Evolutionary conservation across 2,888 invertebrate genomes (phyloP).

Genomic region (Nymphalis c-album): DNA sequence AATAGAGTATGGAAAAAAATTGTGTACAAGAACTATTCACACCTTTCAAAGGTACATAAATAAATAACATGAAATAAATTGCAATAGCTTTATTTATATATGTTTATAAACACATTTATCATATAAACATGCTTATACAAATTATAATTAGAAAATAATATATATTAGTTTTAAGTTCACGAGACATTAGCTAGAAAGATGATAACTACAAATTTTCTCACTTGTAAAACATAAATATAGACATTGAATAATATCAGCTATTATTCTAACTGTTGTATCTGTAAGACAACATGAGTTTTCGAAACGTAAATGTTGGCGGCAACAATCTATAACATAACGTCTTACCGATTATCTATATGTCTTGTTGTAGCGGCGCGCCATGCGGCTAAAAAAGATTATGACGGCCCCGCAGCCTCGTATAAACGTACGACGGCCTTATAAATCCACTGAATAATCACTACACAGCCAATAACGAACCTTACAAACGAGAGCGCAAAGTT

Average conservation of each 20-base stretch:
- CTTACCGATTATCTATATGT: conserved; percentile 64
- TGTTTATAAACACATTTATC: neutral
- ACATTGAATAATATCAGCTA: conserved; percentile 15
- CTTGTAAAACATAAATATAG: conserved; percentile 16
- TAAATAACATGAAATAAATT: neutral
- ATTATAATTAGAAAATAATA: neutral
- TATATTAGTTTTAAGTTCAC: neutral
- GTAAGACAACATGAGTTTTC: conserved; percentile 40
- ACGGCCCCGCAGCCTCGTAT: conserved; percentile 66
- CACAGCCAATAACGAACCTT: conserved; percentile 54
- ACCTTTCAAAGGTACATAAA: neutral
- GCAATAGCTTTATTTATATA: neutral
- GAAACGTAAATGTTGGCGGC: conserved; percentile 50
- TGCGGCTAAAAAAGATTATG: conserved; percentile 80
- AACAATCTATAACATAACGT: conserved; percentile 62
- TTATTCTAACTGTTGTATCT: conserved; percentile 25
- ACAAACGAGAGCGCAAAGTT: conserved; percentile 49
- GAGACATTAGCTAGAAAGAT: neutral
- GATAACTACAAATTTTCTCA: neutral
- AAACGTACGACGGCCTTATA: conserved; percentile 67
- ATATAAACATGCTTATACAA: neutral
- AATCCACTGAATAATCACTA: conserved; percentile 56
- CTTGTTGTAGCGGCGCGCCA: conserved; percentile 66
- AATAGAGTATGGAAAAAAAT: neutral
- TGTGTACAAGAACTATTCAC: neutral